Evolutionary conservation across 2,797 vertebrate species (phyloP), one percentile per base, ranked within the genome.

Genomic region (Mus spretus): DNA sequence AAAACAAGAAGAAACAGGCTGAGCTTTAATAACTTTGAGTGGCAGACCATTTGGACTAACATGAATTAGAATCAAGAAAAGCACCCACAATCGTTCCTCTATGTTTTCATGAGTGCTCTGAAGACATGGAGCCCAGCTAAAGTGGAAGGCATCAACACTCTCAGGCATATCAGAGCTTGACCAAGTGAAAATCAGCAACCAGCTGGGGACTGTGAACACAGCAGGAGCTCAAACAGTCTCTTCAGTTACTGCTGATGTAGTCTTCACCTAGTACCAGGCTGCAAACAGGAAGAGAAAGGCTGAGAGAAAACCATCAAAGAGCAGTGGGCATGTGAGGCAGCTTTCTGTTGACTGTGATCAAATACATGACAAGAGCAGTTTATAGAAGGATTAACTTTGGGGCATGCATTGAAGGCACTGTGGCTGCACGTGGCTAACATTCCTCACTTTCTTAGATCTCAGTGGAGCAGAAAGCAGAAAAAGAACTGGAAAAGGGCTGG

Each of bases 21-120:
- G 65, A 93, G 84, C 31, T 77, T 84, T 5, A 88, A 70, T 44
- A 91, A 63, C 44, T 70, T 79, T 91, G 90, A 94, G 83, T 34
- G 34, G 61, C 37, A 83, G 37, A 82, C 11, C 53, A 63, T 63
- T 24, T 63, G 37, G 20, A 22, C 44, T 81, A 61, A 28, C 17
- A 81, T n/a, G 47, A 92, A 89, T 47, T 40, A 55, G 40, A 96
- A 92, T 79, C 13, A 80, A 89, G 22, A 82, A 44, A 37, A 20
- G n/a, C 31, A 8, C 31, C 3, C 34, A 70, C 34, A 34, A 81
- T 57, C 61, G 59, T 61, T 84, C 31, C 78, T 85, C 11, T 14
- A 93, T 31, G 4, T 78, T 84, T 53, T 89, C 61, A 31, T 20
- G 70, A 87, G 19, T 37, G 10, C 28, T 88, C 80, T 7, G 72